phyloP scores from a whole-genome alignment of 2,113 vertebrate species.

The Microtus montanus region DNA sequence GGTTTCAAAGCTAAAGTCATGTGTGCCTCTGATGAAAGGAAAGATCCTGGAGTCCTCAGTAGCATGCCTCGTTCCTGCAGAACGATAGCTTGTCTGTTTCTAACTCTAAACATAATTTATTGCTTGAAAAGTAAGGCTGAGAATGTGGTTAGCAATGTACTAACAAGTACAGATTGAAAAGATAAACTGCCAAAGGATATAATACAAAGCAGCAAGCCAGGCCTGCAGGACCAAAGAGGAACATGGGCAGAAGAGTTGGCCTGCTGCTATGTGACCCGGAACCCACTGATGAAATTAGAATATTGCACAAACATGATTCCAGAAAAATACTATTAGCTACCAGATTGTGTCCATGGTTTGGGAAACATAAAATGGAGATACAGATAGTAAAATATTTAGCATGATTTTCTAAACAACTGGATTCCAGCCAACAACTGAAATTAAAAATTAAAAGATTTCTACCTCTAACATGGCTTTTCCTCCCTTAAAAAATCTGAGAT shows the following conservation, averaged over 20 bases:
- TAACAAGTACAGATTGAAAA: constrained; percentile 48
- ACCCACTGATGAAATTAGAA: constrained; percentile 49
- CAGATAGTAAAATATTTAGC: constrained; percentile 49
- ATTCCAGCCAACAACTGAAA: constrained; percentile 56
- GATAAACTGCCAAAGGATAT: constrained; percentile 31
- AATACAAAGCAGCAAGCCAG: constrained; percentile 34
- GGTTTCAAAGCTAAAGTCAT: not conserved
- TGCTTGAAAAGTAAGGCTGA: constrained; percentile 65
- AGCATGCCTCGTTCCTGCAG: constrained; percentile 28
- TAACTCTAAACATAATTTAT: constrained; percentile 72
- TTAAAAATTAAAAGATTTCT: constrained; percentile 62
- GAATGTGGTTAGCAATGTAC: constrained; percentile 55
- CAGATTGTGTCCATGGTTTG: constrained; percentile 36
- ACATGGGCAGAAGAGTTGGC: not conserved
- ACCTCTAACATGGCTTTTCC: constrained; percentile 39
- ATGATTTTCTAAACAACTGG: constrained; percentile 61
- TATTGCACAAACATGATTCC: constrained; percentile 6
- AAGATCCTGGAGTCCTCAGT: constrained; percentile 33
- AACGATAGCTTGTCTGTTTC: constrained; percentile 52
- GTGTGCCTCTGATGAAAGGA: not conserved
- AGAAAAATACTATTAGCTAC: constrained; percentile 33
- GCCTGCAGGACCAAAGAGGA: not conserved
- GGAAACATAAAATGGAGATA: not conserved
- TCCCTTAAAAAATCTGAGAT: constrained; percentile 65
- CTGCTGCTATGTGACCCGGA: constrained; percentile 6